These are phyloP conservation scores for Myiozetetes cayanensis DNA, from an alignment of 2,113 vertebrate genomes.

Conservation along the genomic window DNA sequence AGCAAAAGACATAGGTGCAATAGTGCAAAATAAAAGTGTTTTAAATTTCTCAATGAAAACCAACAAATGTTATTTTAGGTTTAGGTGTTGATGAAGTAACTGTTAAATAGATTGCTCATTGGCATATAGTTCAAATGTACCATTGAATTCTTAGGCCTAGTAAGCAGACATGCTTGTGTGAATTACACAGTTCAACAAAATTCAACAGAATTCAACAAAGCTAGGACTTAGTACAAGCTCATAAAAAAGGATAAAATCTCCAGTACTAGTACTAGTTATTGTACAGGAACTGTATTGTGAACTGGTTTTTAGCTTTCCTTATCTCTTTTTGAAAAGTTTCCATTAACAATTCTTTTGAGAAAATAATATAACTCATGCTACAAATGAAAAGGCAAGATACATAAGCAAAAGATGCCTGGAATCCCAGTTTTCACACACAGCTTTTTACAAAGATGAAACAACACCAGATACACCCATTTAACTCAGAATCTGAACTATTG, in stretches of 20 bases:
- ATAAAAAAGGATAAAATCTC: not conserved
- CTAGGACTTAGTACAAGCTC: not conserved
- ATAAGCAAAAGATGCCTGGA: not conserved
- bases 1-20: not conserved
- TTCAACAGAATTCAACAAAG: not conserved
- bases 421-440: not conserved
- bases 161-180: not conserved
- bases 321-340: not conserved
- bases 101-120: not conserved
- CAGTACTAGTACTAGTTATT: not conserved
- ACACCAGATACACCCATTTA: not conserved
- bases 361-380: not conserved
- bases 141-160: not conserved
- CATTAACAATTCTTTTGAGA: not conserved
- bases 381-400: not conserved
- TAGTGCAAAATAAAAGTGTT: not conserved
- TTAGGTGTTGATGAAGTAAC: not conserved
- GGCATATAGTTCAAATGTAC: not conserved
- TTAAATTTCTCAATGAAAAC: not conserved
- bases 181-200: not conserved
- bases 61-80: not conserved
- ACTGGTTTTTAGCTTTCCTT: not conserved
- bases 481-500: not conserved
- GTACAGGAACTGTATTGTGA: not conserved
- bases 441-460: not conserved